Percentiles rank a stretch among this genome's conserved stretches.
phyloP scores from a whole-genome alignment of 2,113 vertebrate species.

The Dipodomys ordii region DNA sequence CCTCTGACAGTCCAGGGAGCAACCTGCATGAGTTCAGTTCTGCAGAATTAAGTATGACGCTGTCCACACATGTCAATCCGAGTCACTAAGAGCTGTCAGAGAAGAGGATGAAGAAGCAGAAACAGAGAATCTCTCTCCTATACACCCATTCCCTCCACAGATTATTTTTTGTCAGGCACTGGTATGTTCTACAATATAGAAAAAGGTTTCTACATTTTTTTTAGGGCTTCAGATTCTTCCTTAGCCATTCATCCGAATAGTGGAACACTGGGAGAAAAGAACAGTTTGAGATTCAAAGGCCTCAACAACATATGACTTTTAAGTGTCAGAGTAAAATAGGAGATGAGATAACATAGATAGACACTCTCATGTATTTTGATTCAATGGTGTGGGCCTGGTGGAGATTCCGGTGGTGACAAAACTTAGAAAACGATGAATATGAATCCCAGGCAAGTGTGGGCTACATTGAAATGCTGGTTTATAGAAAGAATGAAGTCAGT shows the following conservation, averaged over 20 bases:
- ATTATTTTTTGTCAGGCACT: background rate
- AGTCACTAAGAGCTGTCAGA: background rate
- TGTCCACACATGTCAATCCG: background rate
- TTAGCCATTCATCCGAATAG: background rate
- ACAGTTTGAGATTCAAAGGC: background rate
- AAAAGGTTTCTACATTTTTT: too few relatives aligned
- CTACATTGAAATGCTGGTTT: background rate
- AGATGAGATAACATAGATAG: background rate
- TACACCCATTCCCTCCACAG: too few relatives aligned
- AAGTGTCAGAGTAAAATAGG: background rate
- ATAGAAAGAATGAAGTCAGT: background rate
- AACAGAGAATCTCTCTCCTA: accelerated
- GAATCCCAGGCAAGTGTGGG: too few relatives aligned
- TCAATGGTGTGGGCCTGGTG: background rate
- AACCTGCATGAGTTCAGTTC: background rate
- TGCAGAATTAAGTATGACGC: background rate
- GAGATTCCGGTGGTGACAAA: background rate
- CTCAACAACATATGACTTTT: background rate
- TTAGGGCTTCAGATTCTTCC: background rate
- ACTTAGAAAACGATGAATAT: background rate
- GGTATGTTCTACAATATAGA: background rate
- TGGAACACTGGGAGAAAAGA: too few relatives aligned
- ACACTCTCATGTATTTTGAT: background rate
- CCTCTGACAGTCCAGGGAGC: background rate
- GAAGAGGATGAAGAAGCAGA: background rate